These are phyloP conservation scores for Guaruba guarouba DNA, from an alignment of 2,113 vertebrate genomes.

Conservation along the genomic window DNA sequence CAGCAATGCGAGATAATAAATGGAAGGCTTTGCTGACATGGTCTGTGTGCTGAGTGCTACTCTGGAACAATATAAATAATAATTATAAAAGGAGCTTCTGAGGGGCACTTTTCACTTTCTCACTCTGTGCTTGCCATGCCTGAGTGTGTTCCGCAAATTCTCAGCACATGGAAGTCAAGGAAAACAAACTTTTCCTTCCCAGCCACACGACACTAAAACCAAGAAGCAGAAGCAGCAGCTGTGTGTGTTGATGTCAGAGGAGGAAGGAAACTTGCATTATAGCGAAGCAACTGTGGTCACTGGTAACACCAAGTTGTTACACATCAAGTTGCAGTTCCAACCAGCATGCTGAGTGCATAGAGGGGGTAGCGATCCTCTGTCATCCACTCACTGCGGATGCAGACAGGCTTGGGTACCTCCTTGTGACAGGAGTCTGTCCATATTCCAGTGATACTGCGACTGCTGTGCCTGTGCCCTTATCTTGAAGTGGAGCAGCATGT, in stretches of 20 bases:
- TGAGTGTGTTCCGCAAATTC: neutral
- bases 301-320: neutral
- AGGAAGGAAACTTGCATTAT: neutral
- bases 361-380: neutral
- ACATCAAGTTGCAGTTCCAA: neutral
- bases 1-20: accelerated
- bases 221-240: neutral
- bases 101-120: neutral
- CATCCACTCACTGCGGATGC: neutral
- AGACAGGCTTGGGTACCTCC: neutral
- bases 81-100: neutral
- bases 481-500: neutral
- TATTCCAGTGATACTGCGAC: accelerated
- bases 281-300: accelerated
- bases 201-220: neutral
- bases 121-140: accelerated
- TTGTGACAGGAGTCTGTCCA: accelerated
- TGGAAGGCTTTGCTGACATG: accelerated
- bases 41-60: neutral
- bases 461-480: accelerated
- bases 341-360: accelerated
- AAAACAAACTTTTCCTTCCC: neutral
- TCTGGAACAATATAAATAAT: neutral
- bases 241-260: accelerated
- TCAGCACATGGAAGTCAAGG: neutral